These are phyloP conservation scores for Aleiodes alternator DNA, from an alignment of 2,888 invertebrate species.

Conservation along the genomic window DNA sequence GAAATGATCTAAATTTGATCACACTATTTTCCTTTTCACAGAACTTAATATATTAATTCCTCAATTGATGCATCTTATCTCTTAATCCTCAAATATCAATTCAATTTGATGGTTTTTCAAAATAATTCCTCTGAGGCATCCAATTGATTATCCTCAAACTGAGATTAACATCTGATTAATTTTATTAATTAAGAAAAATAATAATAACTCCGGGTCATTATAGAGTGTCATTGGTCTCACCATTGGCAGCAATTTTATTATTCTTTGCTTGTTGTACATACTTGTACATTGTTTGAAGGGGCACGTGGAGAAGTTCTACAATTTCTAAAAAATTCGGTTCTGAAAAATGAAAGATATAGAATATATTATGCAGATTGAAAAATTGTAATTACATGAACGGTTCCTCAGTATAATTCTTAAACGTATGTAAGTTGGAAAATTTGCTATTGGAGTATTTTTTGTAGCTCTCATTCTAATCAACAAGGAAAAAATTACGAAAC, in stretches of 20 bases:
- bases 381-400: not conserved
- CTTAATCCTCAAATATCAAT: too few species aligned
- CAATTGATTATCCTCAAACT: conserved; percentile 63
- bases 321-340: conserved; percentile 90
- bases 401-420: too few species aligned
- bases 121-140: conserved; percentile 48
- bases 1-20: too few species aligned
- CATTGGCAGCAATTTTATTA: conserved; percentile 73
- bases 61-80: too few species aligned
- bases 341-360: conserved; percentile 76
- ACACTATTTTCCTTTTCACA: too few species aligned
- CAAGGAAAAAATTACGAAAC: too few species aligned
- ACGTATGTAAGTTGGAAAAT: too few species aligned
- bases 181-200: conserved; percentile 37
- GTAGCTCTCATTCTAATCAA: too few species aligned
- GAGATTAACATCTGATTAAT: conserved; percentile 65
- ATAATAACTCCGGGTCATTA: conserved; percentile 63
- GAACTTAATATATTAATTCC: too few species aligned
- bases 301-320: conserved; percentile 91
- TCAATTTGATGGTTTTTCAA: conserved; percentile 3
- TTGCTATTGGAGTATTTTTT: too few species aligned
- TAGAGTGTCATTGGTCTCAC: conserved; percentile 70
- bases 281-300: conserved; percentile 88
- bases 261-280: conserved; percentile 76
- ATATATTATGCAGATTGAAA: conserved; percentile 37